phyloP scores from a whole-genome alignment of 2,113 vertebrate genomes.

The Rhinogobius similis region DNA sequence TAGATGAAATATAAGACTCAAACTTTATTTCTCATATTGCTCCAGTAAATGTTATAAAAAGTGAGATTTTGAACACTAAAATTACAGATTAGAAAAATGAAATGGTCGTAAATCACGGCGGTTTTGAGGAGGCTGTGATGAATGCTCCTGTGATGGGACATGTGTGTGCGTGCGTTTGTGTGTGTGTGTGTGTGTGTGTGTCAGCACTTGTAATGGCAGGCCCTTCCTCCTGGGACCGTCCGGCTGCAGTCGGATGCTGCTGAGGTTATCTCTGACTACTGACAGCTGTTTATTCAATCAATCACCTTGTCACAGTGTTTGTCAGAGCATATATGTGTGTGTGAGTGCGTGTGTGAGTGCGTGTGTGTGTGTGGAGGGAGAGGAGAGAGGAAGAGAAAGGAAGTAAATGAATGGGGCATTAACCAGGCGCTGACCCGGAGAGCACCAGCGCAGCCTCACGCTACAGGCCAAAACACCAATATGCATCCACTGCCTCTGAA shows the following conservation, averaged over 20 bases:
- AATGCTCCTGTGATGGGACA: constrained; percentile 52
- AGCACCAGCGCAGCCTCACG: constrained; percentile 82
- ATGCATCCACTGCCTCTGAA: neutral
- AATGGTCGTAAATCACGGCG: constrained; percentile 46
- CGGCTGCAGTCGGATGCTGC: constrained; percentile 61
- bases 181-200: constrained; percentile 39
- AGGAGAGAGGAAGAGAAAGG: constrained; percentile 78
- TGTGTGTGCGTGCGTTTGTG: constrained; percentile 2
- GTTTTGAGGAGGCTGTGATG: constrained; percentile 42
- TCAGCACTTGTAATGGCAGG: constrained; percentile 46
- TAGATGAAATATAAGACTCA: too few species aligned
- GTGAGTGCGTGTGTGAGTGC: neutral
- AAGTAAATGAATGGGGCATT: constrained; percentile 99
- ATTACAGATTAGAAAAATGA: constrained; percentile 18
- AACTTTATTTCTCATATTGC: neutral
- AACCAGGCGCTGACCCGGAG: constrained; percentile 97
- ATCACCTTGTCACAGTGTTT: constrained; percentile 87
- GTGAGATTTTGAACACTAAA: constrained; percentile 12
- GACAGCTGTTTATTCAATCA: constrained; percentile 97
- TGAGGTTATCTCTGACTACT: constrained; percentile 76
- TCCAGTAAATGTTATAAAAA: neutral
- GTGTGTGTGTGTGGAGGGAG: constrained; percentile 66
- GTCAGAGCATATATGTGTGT: constrained; percentile 20
- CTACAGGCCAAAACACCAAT: constrained; percentile 61
- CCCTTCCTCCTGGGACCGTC: constrained; percentile 57